Evolutionary conservation across 2,797 vertebrate genomes (phyloP).

Genomic region (Melanotaenia trifasciata): DNA sequence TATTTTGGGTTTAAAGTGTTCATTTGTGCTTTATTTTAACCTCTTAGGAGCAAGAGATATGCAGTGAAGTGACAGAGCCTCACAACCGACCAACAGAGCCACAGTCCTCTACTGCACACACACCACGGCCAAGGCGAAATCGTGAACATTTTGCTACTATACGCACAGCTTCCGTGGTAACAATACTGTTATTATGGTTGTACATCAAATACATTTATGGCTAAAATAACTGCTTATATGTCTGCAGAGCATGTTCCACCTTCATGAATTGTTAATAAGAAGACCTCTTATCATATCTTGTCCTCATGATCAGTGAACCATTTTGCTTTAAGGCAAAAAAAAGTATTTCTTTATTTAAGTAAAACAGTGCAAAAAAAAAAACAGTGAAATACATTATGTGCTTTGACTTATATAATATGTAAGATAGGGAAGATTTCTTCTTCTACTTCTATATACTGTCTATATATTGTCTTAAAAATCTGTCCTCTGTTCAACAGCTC

Average conservation of each 20-base stretch:
- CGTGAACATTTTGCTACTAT: constrained; percentile 99
- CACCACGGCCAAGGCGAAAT: constrained; percentile 94
- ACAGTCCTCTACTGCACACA: constrained; percentile 90
- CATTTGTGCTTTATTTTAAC: constrained; percentile 4
- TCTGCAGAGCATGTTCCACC: constrained; percentile 14
- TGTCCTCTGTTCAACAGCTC: constrained; percentile 82
- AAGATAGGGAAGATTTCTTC: neutral
- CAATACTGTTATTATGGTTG: constrained; percentile 26
- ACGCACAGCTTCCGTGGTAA: constrained; percentile 96
- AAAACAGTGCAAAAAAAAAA: neutral
- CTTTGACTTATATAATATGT: neutral
- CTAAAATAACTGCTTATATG: constrained; percentile 6
- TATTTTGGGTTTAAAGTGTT: constrained; percentile 1
- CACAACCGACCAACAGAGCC: constrained; percentile 88
- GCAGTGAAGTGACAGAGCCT: constrained; percentile 88
- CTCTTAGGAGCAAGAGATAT: constrained; percentile 90
- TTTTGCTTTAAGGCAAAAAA: constrained; percentile 10
- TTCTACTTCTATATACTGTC: no score
- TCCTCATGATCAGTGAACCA: neutral
- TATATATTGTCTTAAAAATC: neutral
- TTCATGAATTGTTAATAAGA: neutral
- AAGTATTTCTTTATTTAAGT: neutral
- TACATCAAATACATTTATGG: constrained; percentile 1
- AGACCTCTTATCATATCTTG: constrained; percentile 5
- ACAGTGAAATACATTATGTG: neutral